Base-by-base conservation (phyloP, 2,797 vertebrate genomes). In the Antennarius maculatus region DNA sequence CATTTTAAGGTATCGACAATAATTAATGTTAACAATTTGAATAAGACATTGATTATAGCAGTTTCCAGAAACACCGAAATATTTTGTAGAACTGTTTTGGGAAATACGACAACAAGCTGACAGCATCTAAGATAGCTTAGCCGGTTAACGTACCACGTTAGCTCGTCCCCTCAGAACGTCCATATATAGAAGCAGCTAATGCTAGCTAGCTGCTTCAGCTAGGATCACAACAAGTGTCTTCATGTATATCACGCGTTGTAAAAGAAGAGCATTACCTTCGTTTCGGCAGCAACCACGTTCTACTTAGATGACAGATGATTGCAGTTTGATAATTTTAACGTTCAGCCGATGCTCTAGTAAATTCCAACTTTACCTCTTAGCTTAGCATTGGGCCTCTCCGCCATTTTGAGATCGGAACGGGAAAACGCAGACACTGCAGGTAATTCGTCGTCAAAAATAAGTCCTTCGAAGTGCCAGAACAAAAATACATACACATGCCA, bases 381-480 rank as follows among this genome's bases (percentile, higher is more conserved):
- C 92, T 78, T 86, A 88, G 86, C 93, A 84, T 86, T 93, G 93
- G 95, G 95, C 92, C 94, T 91, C 91, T 92, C 96, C 95, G 97
- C 97, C 97, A 97, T 97, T 98, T 97, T 97, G 96, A 95, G 95
- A 92, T 85, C 53, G 63, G 79, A 73, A 88, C 94, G 85, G 92
- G 70, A 84, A 50, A 86, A 91, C 92, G 91, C 77, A 89, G 88
- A 82, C 87, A 91, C 92, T 92, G 91, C 92, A 89, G 94, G 91
- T 92, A 86, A 92, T 90, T 89, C 91, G 91, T 92, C 92, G 92
- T 89, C 85, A 85, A 79, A 77, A 81, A 87, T 71, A 90, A 88
- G 79, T 84, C 71, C 75, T 67, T 49, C 42, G n/a, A 84, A 86
- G 84, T 85, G 61, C 18, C 64, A 59, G 74, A 86, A 83, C 74